Percentiles rank a stretch among this genome's conserved stretches.
phyloP scores from a whole-genome alignment of 2,888 invertebrate species.

The Brenthis ino region DNA sequence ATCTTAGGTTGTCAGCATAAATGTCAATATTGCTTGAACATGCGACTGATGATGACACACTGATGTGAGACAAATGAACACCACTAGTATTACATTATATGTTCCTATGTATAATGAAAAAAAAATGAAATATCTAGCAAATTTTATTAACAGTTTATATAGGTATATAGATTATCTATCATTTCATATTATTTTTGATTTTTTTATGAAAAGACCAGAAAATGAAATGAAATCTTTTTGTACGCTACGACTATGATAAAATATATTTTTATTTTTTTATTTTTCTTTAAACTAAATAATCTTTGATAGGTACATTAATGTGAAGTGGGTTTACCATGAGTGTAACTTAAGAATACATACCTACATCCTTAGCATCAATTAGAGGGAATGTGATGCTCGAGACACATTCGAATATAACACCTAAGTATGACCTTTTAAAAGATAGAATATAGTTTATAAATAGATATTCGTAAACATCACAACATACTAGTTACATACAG shows the following conservation, averaged over 20 bases:
- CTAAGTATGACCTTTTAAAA: conserved; percentile 18
- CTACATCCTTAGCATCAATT: conserved; percentile 9
- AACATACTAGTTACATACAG: too few relatives aligned
- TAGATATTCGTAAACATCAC: background rate
- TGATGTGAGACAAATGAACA: conserved; percentile 16
- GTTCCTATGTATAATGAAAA: background rate
- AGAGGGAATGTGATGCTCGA: conserved; percentile 9
- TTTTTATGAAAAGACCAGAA: too few relatives aligned
- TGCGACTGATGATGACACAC: too few relatives aligned
- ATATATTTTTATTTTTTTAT: too few relatives aligned
- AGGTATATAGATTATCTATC: too few relatives aligned
- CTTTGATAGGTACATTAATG: background rate
- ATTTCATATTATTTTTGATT: too few relatives aligned
- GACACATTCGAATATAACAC: conserved; percentile 14
- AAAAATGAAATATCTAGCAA: background rate
- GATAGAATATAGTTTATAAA: background rate
- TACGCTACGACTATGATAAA: too few relatives aligned
- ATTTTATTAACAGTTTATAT: too few relatives aligned
- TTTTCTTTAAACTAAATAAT: too few relatives aligned
- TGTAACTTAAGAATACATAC: too few relatives aligned
- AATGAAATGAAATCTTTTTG: too few relatives aligned
- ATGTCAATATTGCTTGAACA: conserved; percentile 12
- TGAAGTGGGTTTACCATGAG: background rate
- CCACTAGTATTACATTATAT: conserved; percentile 1
- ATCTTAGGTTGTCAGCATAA: conserved; percentile 22